Evolutionary conservation across 2,113 vertebrate genomes (phyloP).

Genomic region (Eleginops maclovinus): DNA sequence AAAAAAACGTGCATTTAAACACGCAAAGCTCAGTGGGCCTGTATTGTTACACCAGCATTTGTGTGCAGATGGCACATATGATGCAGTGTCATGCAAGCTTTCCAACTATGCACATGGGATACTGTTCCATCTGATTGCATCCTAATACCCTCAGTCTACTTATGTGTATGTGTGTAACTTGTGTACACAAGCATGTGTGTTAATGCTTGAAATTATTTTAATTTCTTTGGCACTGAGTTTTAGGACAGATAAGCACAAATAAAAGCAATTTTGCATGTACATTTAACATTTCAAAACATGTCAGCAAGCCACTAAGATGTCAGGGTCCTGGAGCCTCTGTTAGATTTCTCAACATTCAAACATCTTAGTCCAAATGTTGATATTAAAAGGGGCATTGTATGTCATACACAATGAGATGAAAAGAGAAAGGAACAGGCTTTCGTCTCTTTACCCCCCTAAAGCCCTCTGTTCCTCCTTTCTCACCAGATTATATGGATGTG

Average conservation of each 20-base stretch:
- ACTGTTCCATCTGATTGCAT: constrained; percentile 48
- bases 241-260: constrained; percentile 14
- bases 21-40: constrained; percentile 23
- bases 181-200: neutral
- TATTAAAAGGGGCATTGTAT: constrained; percentile 63
- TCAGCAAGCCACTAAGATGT: constrained; percentile 33
- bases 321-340: constrained; percentile 39
- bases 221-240: constrained; percentile 30
- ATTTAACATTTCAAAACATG: constrained; percentile 60
- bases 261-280: constrained; percentile 35
- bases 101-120: constrained; percentile 48
- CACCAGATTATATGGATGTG: constrained; percentile 61
- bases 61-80: constrained; percentile 59
- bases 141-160: constrained; percentile 47
- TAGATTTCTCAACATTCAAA: constrained; percentile 53
- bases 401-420: constrained; percentile 58
- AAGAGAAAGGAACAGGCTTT: constrained; percentile 49
- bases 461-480: constrained; percentile 60
- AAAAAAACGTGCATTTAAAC: constrained; percentile 20
- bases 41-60: constrained; percentile 27
- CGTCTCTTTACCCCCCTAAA: constrained; percentile 19
- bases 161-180: constrained; percentile 1
- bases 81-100: constrained; percentile 60
- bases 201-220: constrained; percentile 4
- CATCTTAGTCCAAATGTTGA: constrained; percentile 57